Base-by-base conservation (phyloP, 2,797 vertebrate genomes). In the Yasuhikotakia modesta region DNA sequence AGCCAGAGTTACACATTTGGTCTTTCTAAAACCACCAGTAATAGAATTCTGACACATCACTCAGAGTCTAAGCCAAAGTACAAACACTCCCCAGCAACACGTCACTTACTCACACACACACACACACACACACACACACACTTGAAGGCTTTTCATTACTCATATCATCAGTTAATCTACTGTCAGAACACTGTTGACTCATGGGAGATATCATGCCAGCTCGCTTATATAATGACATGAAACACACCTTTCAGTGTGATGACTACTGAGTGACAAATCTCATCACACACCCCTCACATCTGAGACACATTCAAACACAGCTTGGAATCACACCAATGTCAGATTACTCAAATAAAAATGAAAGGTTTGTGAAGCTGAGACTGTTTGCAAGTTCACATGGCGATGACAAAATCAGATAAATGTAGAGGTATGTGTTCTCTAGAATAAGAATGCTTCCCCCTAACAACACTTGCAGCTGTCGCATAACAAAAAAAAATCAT, bases 151-250 rank as follows among this genome's bases (percentile, higher is more conserved):
- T n/a, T 27, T 19, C 11, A 1, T 73, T 30, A 64, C 10, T 73
- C 45, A 72, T 73, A 17, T 73, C 27, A 52, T 22, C 19, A 48
- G 58, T 58, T 63, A 50, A 50, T 73, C 58, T 60, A 50, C 58
- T 35, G 13, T 64, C 27, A 73, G n/a, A 35, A 63, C 45, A 73
- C 45, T 3, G 45, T 52, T 64, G 46, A 17, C 24, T 64, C 61
- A 30, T 53, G 19, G 14, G 13, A 52, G 30, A 64, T 52, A 48
- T 30, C 14, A 4, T 58, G 73, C 22, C 52, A 67, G 52, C 22
- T 66, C 7, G 1, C 73, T 76, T 32, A 4, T 17, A 66, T 76
- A 76, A 63, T 35, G 7, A 76, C 30, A 58, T 65, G 73, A 76
- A 57, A 39, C 52, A 46, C 63, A 76, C 24, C 52, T 67, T 67